Evolutionary conservation across 2,888 invertebrate species (phyloP), one percentile per base, ranked within the genome.

Genomic region (Mesoligia furuncula): DNA sequence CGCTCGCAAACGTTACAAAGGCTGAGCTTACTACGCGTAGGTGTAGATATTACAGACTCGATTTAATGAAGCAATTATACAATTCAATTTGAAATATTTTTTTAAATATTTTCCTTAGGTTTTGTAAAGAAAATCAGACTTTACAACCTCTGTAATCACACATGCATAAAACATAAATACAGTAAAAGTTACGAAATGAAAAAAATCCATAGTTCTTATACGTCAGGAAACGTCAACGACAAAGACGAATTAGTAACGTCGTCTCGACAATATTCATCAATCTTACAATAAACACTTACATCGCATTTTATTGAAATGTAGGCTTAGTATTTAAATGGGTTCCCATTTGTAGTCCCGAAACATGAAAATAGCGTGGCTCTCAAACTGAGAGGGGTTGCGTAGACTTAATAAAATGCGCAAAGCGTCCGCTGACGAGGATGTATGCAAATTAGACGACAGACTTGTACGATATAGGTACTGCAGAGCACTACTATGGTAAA

Each of bases 351-450:
- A 96, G 93, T 93, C 92, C 92, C 93, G 94, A 94, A 95, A 97
- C 97, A 97, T 96, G 97, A 96, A 97, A 97, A 97, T 96, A 96
- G 97, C 97, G 97, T 97, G 97, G 97, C 96, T 95, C 94, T 96
- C 94, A 93, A 95, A 94, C 93, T 91, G 93, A 93, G 94, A 94
- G 95, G 95, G 95, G 93, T 88, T 87, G 87, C 85, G 90, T 89
- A 96, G 96, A 95, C 92, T 91, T 95, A 92, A 91, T 90, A 94
- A 95, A 93, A 89, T 90, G 87, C 89, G 74, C 81, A 86, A 93
- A 88, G 88, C 89, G 92, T 84, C 89, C 84, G 87, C 87, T 88
- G 89, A 90, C 89, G 85, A 81, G 80, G 87, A 88, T 90, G 81
- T 90, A 93, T 92, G 91, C 90, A 92, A 93, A 93, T 90, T 57